phyloP scores from a whole-genome alignment of 2,888 invertebrate genomes.

The Bombyx huttoni region DNA sequence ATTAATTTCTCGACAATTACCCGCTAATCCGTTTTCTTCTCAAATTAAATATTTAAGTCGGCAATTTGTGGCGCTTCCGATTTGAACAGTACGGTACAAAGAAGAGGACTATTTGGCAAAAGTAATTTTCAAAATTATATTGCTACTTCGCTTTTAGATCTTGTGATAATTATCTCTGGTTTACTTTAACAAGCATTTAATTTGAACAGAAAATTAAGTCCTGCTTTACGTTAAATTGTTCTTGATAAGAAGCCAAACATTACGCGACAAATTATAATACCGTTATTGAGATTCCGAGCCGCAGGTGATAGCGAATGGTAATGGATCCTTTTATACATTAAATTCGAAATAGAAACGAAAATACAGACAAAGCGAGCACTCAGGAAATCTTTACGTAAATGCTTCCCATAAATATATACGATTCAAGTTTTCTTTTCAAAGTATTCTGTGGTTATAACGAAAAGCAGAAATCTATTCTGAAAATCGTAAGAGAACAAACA shows the following conservation, averaged over 20 bases:
- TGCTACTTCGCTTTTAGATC: slow-evolving; percentile 58
- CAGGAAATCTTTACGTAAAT: background rate
- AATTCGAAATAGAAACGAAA: background rate
- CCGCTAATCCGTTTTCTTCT: slow-evolving; percentile 52
- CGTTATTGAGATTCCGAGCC: slow-evolving; percentile 13
- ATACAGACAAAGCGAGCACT: background rate
- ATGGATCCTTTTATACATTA: background rate
- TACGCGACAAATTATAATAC: slow-evolving; percentile 25
- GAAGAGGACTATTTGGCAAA: slow-evolving; percentile 50
- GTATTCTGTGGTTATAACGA: slow-evolving; percentile 42
- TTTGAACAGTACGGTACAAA: slow-evolving; percentile 42
- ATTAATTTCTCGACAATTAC: slow-evolving; percentile 43
- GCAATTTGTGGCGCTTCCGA: slow-evolving; percentile 59
- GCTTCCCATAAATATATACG: background rate
- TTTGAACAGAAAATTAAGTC: slow-evolving; percentile 49
- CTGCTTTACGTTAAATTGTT: slow-evolving; percentile 37
- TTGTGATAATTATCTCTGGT: slow-evolving; percentile 60
- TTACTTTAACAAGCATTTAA: slow-evolving; percentile 58
- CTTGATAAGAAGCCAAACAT: slow-evolving; percentile 28
- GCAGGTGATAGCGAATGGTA: background rate
- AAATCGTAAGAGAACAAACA: slow-evolving; percentile 39
- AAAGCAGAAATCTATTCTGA: slow-evolving; percentile 56
- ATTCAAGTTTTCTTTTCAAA: slow-evolving; percentile 8
- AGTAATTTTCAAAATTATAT: slow-evolving; percentile 62
- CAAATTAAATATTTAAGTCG: slow-evolving; percentile 58